Evolutionary conservation across 30 jellyfish, hydroid and myxozoan genomes (phyloP), one percentile per base, ranked within the genome.

Genomic region (Chrysaora quinquecirrha): DNA sequence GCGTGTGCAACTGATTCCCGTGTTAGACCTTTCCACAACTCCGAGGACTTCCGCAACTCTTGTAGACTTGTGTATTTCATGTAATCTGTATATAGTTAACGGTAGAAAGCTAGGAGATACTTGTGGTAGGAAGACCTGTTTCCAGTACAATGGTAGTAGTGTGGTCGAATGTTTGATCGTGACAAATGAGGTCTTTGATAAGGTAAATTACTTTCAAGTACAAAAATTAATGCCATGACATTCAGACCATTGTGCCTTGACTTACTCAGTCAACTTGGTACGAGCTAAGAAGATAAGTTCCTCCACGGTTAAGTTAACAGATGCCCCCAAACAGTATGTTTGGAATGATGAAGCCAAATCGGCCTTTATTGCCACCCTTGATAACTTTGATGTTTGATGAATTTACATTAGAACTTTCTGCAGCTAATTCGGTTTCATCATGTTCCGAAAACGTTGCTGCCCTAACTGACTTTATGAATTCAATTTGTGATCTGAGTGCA

Each of bases 21-120:
- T 6, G 16, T 43, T 6, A 16, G 16, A 43, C 71, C 10, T 56
- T 24, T 6, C 10, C 30, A 56, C 71, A 56, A 6, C 30, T 56
- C 7, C 25, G 20, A 6, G 24, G 24, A 56, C n/a, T n/a, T n/a
- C n/a, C n/a, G n/a, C 10, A 31, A 9, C 46, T 19, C 18, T 64
- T 64, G 48, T 64, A 64, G 76, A 64, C 20, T 64, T 64, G 31
- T 64, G 76, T 64, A 64, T 28, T 28, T 20, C 76, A 31, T 20
- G 18, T 64, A 28, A 28, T 48, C 48, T 64, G 48, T 64, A 64
- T 28, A 64, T 64, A 64, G 76, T 64, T 64, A 64, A 64, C 48
- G 76, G 76, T 20, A 64, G 76, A 64, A 64, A 64, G 31, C 20
- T 64, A 27, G 76, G 76, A 4, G 76, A 64, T 64, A 64, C 48